phyloP scores from a whole-genome alignment of 2,888 invertebrate genomes.

The Eilema sororculum region DNA sequence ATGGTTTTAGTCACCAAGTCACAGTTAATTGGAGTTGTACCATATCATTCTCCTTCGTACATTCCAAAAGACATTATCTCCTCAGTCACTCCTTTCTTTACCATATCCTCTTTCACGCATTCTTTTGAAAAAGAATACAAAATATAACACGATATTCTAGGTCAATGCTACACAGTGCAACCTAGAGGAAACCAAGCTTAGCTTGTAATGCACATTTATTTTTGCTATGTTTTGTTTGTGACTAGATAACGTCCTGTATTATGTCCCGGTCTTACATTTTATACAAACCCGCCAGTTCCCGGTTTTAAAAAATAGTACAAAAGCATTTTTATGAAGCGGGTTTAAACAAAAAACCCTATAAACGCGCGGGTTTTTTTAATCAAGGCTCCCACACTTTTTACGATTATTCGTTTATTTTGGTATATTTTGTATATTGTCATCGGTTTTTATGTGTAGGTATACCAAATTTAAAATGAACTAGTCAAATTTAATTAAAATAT shows the following conservation, averaged over 20 bases:
- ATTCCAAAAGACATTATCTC: no score
- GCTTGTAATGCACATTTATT: background rate
- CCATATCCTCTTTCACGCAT: no score
- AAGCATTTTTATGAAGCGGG: slow-evolving; percentile 4
- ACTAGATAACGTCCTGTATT: background rate
- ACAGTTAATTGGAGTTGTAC: no score
- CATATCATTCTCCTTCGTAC: no score
- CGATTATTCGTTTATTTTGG: slow-evolving; percentile 1
- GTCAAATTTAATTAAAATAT: background rate
- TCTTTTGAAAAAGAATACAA: no score
- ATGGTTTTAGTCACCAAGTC: no score
- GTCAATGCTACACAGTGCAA: no score
- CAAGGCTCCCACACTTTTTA: background rate
- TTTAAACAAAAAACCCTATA: background rate
- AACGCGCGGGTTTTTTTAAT: background rate
- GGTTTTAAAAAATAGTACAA: background rate
- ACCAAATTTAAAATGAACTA: background rate
- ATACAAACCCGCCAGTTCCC: background rate
- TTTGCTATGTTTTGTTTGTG: background rate
- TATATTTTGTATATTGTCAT: slow-evolving; percentile 10
- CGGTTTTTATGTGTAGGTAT: background rate
- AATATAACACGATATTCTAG: no score
- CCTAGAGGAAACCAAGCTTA: no score
- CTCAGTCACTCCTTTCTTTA: no score
- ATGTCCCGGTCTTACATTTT: background rate